Percentiles rank a stretch among this genome's conserved stretches.
phyloP scores from a whole-genome alignment of 2,797 vertebrate species.

The Acropternis orthonyx region DNA sequence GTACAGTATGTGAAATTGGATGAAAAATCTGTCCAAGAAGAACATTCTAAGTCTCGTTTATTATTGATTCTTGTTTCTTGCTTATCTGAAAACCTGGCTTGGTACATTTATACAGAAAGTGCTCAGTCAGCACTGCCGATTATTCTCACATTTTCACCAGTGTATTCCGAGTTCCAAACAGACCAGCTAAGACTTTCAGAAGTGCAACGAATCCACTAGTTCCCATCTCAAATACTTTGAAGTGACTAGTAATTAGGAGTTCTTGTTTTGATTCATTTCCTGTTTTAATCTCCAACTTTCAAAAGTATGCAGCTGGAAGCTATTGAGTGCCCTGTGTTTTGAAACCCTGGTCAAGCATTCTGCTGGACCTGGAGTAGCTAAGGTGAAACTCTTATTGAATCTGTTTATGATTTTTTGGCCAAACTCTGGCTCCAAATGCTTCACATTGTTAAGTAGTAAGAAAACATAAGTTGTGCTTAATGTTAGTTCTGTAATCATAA shows the following conservation, averaged over 20 bases:
- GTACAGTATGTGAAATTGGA: neutral
- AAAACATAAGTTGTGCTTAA: neutral
- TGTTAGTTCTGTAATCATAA: neutral
- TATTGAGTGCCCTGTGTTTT: neutral
- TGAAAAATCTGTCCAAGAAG: neutral
- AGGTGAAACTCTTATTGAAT: neutral
- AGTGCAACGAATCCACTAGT: neutral
- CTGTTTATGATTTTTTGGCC: neutral
- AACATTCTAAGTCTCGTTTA: neutral
- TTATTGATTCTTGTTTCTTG: constrained; percentile 36
- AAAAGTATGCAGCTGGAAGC: neutral
- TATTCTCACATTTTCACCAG: neutral
- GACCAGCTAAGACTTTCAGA: neutral
- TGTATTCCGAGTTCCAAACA: neutral
- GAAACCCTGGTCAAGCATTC: neutral
- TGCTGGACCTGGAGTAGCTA: neutral
- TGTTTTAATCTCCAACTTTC: neutral
- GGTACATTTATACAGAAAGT: neutral
- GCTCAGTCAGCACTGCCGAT: neutral
- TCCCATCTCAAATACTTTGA: neutral
- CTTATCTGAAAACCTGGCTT: neutral
- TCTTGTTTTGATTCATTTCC: neutral
- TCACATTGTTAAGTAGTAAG: neutral
- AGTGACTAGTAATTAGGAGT: neutral
- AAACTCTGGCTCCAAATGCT: neutral